Evolutionary conservation across 2,113 vertebrate species (phyloP).

Genomic region (Prietella phreatophila): DNA sequence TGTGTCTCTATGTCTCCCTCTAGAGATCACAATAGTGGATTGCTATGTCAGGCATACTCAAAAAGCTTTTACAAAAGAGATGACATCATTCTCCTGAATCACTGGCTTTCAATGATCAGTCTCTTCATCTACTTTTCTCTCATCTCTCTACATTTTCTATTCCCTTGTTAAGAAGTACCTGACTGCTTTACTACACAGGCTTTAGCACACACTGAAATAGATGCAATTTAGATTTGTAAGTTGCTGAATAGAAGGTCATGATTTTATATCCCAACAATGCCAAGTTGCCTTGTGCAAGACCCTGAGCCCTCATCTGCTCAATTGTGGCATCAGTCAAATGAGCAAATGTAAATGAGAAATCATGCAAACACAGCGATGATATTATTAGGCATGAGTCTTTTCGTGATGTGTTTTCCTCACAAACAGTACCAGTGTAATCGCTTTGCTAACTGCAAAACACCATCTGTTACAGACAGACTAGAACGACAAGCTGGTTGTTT

Average conservation of each 20-base stretch:
- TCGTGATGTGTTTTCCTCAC: constrained; percentile 2
- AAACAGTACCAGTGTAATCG: neutral
- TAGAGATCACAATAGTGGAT: neutral
- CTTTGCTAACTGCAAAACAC: neutral
- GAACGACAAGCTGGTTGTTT: constrained; percentile 2
- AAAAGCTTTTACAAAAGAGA: neutral
- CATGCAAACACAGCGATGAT: neutral
- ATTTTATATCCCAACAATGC: neutral
- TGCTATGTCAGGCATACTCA: neutral
- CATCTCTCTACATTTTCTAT: neutral
- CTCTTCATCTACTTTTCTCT: neutral
- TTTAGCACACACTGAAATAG: neutral
- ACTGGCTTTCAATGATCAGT: neutral
- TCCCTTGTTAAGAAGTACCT: neutral
- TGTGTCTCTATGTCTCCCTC: neutral
- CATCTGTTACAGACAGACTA: neutral
- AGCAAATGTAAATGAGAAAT: neutral
- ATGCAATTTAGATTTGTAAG: neutral
- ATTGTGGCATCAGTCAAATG: neutral
- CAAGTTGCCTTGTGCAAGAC: neutral
- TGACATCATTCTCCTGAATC: neutral
- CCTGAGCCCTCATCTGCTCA: neutral
- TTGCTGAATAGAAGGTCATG: neutral
- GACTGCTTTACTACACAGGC: neutral
- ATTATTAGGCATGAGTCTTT: neutral